Conservation (phyloP, 2,797 vertebrate genomes). For the Phataginus tetradactyla region DNA sequence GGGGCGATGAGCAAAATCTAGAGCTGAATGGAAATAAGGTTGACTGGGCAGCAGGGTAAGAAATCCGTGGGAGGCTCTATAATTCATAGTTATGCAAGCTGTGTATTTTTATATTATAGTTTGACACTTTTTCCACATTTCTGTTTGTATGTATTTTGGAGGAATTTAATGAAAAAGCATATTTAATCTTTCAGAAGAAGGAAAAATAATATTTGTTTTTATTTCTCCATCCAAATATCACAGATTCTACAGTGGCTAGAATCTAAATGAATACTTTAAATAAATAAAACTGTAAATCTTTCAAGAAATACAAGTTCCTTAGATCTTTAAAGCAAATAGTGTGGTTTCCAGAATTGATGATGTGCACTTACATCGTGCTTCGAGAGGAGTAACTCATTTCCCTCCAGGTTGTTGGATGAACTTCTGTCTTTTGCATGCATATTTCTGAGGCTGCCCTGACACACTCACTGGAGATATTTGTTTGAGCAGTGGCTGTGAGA, state of each 20-base stretch:
- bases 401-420: not conserved
- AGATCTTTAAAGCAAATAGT: constrained; percentile 65
- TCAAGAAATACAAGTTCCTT: constrained; percentile 55
- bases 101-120: constrained; percentile 59
- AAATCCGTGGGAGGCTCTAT: not conserved
- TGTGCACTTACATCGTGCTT: constrained; percentile 25
- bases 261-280: constrained; percentile 65
- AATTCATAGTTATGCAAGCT: constrained; percentile 20
- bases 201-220: constrained; percentile 63
- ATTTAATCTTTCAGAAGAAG: constrained; percentile 65
- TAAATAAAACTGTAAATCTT: constrained; percentile 66
- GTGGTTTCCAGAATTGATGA: constrained; percentile 29
- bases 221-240: constrained; percentile 62
- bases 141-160: constrained; percentile 30
- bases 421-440: not conserved
- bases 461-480: not conserved
- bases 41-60: not conserved
- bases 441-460: not conserved
- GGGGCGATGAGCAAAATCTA: not conserved
- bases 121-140: constrained; percentile 44
- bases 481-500: not conserved
- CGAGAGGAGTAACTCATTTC: constrained; percentile 54
- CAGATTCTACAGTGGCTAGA: constrained; percentile 49
- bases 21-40: not conserved
- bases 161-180: constrained; percentile 54